A percentile compares a stretch with the other conserved stretches of the same genome.
Conservation (phyloP, 37 sponge, comb jelly and placozoan species). For the Lycopodina hypogea region DNA sequence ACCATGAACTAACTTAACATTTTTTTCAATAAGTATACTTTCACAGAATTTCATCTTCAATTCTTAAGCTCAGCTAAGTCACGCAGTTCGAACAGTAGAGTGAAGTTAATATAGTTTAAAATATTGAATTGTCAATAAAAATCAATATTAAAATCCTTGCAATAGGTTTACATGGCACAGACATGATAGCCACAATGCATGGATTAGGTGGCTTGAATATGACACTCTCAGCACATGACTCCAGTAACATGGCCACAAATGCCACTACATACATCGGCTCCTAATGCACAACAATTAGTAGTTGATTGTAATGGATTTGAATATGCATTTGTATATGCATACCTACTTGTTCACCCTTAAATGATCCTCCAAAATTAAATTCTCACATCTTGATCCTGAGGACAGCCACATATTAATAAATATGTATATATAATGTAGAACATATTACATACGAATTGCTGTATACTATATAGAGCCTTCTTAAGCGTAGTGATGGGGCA, state of each 20-base stretch:
- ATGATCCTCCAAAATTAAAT: constrained; percentile 87
- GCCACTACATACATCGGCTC: constrained; percentile 94
- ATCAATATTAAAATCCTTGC: constrained; percentile 48
- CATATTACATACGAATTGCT: no score
- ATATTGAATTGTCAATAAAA: no score
- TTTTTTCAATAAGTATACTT: constrained; percentile 86
- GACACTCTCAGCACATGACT: constrained; percentile 79
- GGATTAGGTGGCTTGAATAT: constrained; percentile 97
- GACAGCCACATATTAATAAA: neutral
- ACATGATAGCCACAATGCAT: constrained; percentile 96
- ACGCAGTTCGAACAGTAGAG: neutral
- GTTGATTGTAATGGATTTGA: neutral
- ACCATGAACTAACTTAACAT: constrained; percentile 14
- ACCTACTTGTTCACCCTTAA: constrained; percentile 80
- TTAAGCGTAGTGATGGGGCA: neutral
- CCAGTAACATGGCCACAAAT: constrained; percentile 95
- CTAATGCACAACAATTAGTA: constrained; percentile 43
- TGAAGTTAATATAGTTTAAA: neutral
- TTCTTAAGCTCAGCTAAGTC: constrained; percentile 86
- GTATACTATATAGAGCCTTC: no score
- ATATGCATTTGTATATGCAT: neutral
- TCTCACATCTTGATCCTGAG: constrained; percentile 86
- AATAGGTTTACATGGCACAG: constrained; percentile 85
- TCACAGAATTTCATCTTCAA: constrained; percentile 95
- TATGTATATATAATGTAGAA: no score